Evolutionary conservation across 2,113 vertebrate species (phyloP), one percentile per base, ranked within the genome.

Genomic region (Sylvietta virens): DNA sequence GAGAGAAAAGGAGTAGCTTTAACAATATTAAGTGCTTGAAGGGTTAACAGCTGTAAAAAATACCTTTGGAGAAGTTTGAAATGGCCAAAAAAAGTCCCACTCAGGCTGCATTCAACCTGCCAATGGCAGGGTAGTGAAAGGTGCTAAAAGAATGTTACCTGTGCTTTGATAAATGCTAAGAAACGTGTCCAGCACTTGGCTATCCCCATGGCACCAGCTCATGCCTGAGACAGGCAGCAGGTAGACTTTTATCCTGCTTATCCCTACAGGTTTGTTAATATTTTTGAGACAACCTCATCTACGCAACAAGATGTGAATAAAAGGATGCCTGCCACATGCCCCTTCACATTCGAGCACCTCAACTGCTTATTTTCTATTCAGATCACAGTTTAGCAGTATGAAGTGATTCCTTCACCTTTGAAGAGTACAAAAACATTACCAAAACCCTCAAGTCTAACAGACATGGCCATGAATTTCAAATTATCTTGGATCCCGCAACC

Each of bases 401-500:
- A 85, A 92, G 16, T 18, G 56, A 76, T 51, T 74, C 23, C 54
- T 56, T 56, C 16, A 31, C 26, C 30, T 70, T 27, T 1, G 37
- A 54, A 67, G 30, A 67, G 30, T 20, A 56, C 37, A 80, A 56
- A 91, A 77, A 22, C 15, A 54, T 28, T 17, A 76, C 44, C 44
- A 60, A 88, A 84, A 2, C 33, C 20, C 37, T 47, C 21, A 37
- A 51, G 33, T 64, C 72, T 20, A 70, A 84, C 1, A 70, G 73
- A 90, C 87, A 87, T 1, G 9, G 47, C 30, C 39, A 39, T 1
- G 39, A 27, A 70, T 62, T 87, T 90, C 44, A 71, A 67, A 44
- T 30, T 2, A 58, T 23, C 40, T 60, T 33, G 17, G 33, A 67
- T 39, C 30, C 9, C 0, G 0, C 33, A 87, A 15, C 15, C 50